Evolutionary conservation across 1,140 invertebrate genomes (phyloP).

Genomic region (Ptiloglossa arizonensis): DNA sequence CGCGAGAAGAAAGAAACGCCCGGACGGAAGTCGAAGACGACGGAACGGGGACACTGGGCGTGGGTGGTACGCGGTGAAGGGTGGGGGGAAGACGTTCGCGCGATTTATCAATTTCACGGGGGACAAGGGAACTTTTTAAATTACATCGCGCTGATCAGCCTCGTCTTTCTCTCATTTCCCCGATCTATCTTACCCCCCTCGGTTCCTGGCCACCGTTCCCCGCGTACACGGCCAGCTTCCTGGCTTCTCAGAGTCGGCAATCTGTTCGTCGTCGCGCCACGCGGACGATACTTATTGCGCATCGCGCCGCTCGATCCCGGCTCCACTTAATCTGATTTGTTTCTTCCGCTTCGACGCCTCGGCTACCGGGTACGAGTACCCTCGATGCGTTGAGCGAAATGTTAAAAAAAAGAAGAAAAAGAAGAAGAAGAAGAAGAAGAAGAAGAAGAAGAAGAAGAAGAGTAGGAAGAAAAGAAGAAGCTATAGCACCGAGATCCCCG

Average conservation of each 20-base stretch:
- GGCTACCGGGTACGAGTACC: background rate
- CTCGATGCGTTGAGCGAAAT: background rate
- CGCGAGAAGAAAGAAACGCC: slow-evolving; percentile 22
- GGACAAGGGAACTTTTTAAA: slow-evolving; percentile 73
- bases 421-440: too few species aligned
- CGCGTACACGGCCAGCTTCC: slow-evolving; percentile 33
- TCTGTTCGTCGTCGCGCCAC: slow-evolving; percentile 46
- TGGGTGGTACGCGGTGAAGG: background rate
- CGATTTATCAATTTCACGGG: slow-evolving; percentile 71
- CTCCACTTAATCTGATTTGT: slow-evolving; percentile 50
- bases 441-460: too few species aligned
- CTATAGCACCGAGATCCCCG: too few species aligned
- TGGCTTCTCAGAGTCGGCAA: slow-evolving; percentile 26
- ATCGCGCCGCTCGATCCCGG: slow-evolving; percentile 23
- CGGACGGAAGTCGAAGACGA: background rate
- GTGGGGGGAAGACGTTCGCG: slow-evolving; percentile 13
- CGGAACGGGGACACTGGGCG: too few species aligned
- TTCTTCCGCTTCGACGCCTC: slow-evolving; percentile 14
- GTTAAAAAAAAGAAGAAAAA: background rate
- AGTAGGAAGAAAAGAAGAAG: too few species aligned
- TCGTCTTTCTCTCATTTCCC: slow-evolving; percentile 57
- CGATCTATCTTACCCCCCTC: slow-evolving; percentile 41
- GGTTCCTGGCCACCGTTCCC: background rate
- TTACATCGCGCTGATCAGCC: slow-evolving; percentile 69
- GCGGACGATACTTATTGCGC: slow-evolving; percentile 56